Percentiles rank a stretch among this genome's conserved stretches.
Conservation (phyloP, 2,888 invertebrate species). For the Drosophila meridionalis region DNA sequence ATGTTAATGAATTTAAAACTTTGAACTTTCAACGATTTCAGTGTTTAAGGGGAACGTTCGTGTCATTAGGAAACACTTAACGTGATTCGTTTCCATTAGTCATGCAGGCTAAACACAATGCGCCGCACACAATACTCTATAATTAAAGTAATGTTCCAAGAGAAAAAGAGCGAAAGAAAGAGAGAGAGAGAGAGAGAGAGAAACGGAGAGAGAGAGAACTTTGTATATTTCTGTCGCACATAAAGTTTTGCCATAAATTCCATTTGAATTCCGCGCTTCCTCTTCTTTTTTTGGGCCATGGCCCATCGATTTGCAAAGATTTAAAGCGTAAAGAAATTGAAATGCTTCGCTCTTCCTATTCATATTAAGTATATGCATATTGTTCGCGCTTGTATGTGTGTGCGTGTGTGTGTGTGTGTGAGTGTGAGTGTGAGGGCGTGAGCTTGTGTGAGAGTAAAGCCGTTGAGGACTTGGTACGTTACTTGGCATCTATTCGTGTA, state of each 20-base stretch:
- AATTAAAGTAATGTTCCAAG: conserved; percentile 43
- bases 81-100: conserved; percentile 36
- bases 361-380: conserved; percentile 51
- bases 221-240: conserved; percentile 55
- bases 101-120: conserved; percentile 28
- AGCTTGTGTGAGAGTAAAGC: conserved; percentile 1
- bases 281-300: conserved; percentile 43
- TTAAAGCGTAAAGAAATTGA: conserved; percentile 64
- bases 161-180: not conserved
- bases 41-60: conserved; percentile 5
- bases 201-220: not conserved
- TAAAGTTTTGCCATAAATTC: conserved; percentile 59
- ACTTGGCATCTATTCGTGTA: conserved; percentile 28
- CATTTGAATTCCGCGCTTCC: conserved; percentile 51
- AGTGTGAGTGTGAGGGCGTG: conserved; percentile 12
- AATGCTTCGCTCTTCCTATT: conserved; percentile 49
- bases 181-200: not conserved
- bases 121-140: conserved; percentile 20
- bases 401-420: conserved; percentile 7
- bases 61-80: conserved; percentile 16
- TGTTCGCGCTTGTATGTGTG: conserved; percentile 31
- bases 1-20: conserved; percentile 4
- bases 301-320: conserved; percentile 61
- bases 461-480: conserved; percentile 21
- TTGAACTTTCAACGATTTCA: conserved; percentile 4